Base-by-base conservation (phyloP, 2,113 vertebrate genomes). In the Eidolon helvum region DNA sequence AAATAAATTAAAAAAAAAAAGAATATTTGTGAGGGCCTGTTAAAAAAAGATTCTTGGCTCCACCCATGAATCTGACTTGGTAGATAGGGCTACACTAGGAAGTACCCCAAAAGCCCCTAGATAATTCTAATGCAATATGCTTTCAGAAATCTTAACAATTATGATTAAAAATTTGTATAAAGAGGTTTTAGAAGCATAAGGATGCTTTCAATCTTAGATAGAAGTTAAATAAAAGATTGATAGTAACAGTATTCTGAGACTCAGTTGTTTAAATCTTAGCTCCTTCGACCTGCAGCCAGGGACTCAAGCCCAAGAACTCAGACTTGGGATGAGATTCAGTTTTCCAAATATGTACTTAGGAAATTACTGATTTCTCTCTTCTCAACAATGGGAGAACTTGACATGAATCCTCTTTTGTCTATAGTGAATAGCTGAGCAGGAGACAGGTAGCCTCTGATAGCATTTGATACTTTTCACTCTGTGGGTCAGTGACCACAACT, bases 61-160 rank as follows among this genome's bases (percentile, higher is more conserved):
- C 4, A 68, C 7, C 9, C 33, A 9, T 38, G 12, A 75, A 65
- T 55, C 38, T 40, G 19, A 87, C 38, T 59, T 66, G 40, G 4
- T 53, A 75, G 65, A 74, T 40, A 5, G 18, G 21, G 4, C 10
- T 24, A 38, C 45, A 26, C n/a, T 45, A 69, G 19, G 4, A 82
- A 57, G 38, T 18, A n/a, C 24, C 1, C 6, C 38, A 18, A 75
- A 69, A 65, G 18, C 5, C n/a, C 63, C 12, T 24, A 90, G n/a
- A 53, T 35, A 77, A 87, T 80, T 68, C 61, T 40, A 50, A 65
- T 7, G 9, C 50, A 75, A 30, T 7, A 40, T 22, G 22, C 9
- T 59, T 84, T 48, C 18, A 95, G 57, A 95, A 94, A 97, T 65
- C 10, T 48, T 87, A 43, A 92, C 19, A 90, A 45, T 18, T 21